Evolutionary conservation across 2,113 vertebrate species (phyloP), one percentile per base, ranked within the genome.

Genomic region (Leptosomus discolor): DNA sequence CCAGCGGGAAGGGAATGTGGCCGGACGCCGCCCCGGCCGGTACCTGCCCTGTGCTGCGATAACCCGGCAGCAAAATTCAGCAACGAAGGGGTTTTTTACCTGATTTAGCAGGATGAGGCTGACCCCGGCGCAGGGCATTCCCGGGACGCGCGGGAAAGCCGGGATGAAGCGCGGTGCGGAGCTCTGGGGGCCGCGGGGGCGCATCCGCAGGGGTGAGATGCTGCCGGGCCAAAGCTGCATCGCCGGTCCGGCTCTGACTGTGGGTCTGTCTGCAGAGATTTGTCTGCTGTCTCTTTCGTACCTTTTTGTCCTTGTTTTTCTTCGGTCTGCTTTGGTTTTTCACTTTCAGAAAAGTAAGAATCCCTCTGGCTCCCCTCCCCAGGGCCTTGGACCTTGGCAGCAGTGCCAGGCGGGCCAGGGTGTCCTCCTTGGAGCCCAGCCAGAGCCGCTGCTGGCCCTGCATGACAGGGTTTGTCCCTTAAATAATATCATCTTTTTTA

Each of bases 141-240:
- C 11, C 30, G 82, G 37, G 37, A 85, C 5, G 19, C 2, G 17
- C 26, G 12, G n/a, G 56, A 64, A 53, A 15, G 24, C 29, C 45
- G 27, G 67, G 54, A n/a, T 61, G 53, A 50, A 23, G 29, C 10
- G 16, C 39, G 14, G 34, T 88, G 39, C 32, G 79, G 30, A 45
- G 37, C 54, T 65, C 67, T 5, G 1, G 0, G 34, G 53, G 61
- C 88, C 30, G 34, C 4, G 20, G 50, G 39, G 63, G 57, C 27
- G 20, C 29, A 68, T 46, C 27, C 0, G 1, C 26, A 30, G 58
- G 32, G 9, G 9, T n/a, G 58, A 53, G 36, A 51, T 21, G 27
- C 22, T 0, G 0, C 29, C 0, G 0, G 37, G 37, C 54, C 60
- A 67, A 70, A 85, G 65, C 15, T 36, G 32, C 63, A 57, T 37